These are phyloP conservation scores for Machaerirhynchus nigripectus DNA, from an alignment of 2,113 vertebrate genomes.

Conservation along the genomic window DNA sequence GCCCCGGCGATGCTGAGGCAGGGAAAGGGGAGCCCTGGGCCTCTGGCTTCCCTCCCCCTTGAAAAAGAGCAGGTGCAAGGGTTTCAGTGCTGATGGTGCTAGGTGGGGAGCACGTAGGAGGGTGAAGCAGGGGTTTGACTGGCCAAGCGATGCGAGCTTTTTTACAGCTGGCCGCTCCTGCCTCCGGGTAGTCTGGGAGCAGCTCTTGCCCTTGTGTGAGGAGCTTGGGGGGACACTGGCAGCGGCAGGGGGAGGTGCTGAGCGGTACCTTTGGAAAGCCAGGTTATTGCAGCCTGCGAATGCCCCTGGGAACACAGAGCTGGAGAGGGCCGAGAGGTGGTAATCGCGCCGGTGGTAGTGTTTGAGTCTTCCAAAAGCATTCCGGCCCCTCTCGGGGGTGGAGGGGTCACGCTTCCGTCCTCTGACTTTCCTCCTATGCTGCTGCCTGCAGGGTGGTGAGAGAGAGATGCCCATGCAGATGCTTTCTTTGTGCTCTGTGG, in stretches of 20 bases:
- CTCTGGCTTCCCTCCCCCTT: neutral
- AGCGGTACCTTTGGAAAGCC: conserved; percentile 41
- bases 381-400: neutral
- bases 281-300: conserved; percentile 7
- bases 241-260: neutral
- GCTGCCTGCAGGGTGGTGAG: neutral
- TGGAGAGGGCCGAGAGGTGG: neutral
- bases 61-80: neutral
- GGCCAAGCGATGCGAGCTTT: rapidly evolving
- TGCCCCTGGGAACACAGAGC: neutral
- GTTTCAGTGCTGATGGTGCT: neutral
- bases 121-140: neutral
- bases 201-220: neutral
- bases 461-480: neutral
- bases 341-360: conserved; percentile 11
- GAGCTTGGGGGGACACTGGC: neutral
- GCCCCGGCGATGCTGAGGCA: rapidly evolving
- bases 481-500: neutral
- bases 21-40: neutral
- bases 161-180: neutral
- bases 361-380: neutral
- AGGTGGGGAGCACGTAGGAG: rapidly evolving
- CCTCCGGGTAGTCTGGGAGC: neutral
- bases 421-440: neutral
- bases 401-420: neutral